Evolutionary conservation across 2,888 invertebrate species (phyloP), one percentile per base, ranked within the genome.

Genomic region (Caenorhabditis virilis): DNA sequence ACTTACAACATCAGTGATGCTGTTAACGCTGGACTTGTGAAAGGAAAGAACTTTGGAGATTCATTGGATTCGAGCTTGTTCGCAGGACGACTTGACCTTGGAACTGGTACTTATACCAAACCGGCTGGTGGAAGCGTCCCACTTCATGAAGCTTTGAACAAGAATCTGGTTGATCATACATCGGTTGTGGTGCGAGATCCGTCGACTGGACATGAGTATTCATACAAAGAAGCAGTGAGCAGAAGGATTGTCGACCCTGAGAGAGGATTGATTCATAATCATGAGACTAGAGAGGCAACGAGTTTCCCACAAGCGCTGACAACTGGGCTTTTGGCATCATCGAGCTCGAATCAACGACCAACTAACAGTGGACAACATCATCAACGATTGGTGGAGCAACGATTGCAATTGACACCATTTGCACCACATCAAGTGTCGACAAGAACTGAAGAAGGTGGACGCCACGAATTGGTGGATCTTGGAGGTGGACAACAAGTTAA

Each of bases 71-170:
- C 69, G 6, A 55, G 66, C 36, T 56, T 70, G 20, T 53, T 70
- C 38, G 63, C 66, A 26, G 76, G 77, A 47, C 54, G 71, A 20
- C 57, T 78, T 9, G 69, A 73, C 49, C 39, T 69, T 15, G 53
- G 88, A 6, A 89, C 89, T n/a, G 91, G 91, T 36, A 86, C 88
- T 46, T 93, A 94, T 84, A 87, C 92, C 82, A 91, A 92, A 83
- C 91, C 92, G 2, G 88, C 89, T 80, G 88, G 89, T 33, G 88
- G 90, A 62, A 89, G 89, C 79, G 86, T 93, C 45, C 90, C 90
- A 25, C 87, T 95, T 42, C 88, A 89, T 18, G 90, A 93, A 83
- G 93, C 94, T 0, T 89, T 95, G 23, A 89, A 89, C 81, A 87
- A 89, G 55, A 90, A 90, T 80, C 85, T 93, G 26, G 89, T 95